Evolutionary conservation across 1,140 invertebrate species (phyloP).

Genomic region (Myzus persicae): DNA sequence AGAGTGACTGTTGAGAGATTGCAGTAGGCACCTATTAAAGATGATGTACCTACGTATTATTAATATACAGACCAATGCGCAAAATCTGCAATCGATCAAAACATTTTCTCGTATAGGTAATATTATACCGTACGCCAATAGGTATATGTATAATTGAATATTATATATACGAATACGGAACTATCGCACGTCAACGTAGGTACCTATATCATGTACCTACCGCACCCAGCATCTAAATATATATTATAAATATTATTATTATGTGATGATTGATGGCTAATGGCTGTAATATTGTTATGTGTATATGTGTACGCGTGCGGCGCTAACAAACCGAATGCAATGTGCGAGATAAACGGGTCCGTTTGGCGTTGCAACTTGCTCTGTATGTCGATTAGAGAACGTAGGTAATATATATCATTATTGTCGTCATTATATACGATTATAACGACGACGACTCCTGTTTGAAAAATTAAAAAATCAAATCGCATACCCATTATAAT

Average conservation of each 20-base stretch:
- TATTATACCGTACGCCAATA: not conserved
- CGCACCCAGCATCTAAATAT: too few relatives aligned
- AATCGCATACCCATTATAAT: not conserved
- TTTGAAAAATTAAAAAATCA: not conserved
- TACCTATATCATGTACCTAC: not conserved
- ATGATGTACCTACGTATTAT: not conserved
- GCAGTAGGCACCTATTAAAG: not conserved
- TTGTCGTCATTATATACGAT: not conserved
- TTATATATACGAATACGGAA: not conserved
- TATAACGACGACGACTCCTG: constrained; percentile 1
- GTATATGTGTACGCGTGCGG: not conserved
- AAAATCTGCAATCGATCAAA: not conserved
- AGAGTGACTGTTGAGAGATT: not conserved
- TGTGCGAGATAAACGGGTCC: not conserved
- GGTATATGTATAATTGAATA: not conserved
- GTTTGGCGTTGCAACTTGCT: not conserved
- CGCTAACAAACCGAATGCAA: not conserved
- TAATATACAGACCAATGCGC: not conserved
- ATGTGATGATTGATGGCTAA: constrained; percentile 16
- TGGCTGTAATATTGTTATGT: constrained; percentile 1
- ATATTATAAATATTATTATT: not conserved
- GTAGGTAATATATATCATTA: not conserved
- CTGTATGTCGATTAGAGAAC: constrained; percentile 5
- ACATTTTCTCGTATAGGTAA: not conserved
- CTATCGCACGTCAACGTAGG: not conserved